These are phyloP conservation scores for Onychomys arenicola DNA, from an alignment of 2,797 vertebrate species.

Conservation along the genomic window DNA sequence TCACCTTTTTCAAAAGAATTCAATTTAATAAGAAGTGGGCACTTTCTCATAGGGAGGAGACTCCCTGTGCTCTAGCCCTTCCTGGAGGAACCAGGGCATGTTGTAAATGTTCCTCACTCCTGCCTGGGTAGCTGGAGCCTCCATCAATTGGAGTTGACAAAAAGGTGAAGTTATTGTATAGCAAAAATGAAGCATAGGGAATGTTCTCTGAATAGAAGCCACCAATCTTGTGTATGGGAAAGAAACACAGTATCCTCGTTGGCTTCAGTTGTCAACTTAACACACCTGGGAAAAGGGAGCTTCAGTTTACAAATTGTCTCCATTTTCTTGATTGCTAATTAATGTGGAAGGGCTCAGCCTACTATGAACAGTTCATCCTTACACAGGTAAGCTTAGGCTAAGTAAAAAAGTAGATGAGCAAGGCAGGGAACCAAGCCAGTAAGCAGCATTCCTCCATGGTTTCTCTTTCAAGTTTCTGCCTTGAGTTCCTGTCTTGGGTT, in stretches of 20 bases:
- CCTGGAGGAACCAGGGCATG: neutral
- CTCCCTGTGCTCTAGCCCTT: neutral
- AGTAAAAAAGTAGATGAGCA: neutral
- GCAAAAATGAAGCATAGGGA: neutral
- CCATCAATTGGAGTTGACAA: neutral
- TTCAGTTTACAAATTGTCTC: neutral
- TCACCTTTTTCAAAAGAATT: conserved; percentile 68
- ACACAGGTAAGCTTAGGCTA: neutral
- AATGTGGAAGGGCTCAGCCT: neutral
- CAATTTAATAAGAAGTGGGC: conserved; percentile 50
- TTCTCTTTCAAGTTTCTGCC: neutral
- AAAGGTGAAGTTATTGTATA: neutral
- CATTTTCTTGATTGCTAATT: neutral
- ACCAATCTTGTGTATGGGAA: neutral
- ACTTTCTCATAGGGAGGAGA: conserved; percentile 10
- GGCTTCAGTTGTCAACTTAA: neutral
- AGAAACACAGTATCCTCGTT: neutral
- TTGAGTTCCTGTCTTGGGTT: neutral
- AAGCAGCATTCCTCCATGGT: neutral
- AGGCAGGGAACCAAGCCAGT: neutral
- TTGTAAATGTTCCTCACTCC: neutral
- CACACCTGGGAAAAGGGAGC: neutral
- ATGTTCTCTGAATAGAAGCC: conserved; percentile 4
- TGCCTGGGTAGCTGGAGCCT: neutral
- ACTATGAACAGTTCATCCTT: neutral